A percentile compares a stretch with the other conserved stretches of the same genome.
Evolutionary conservation across 2,113 vertebrate genomes (phyloP).

Genomic region (Accipiter cooperii): DNA sequence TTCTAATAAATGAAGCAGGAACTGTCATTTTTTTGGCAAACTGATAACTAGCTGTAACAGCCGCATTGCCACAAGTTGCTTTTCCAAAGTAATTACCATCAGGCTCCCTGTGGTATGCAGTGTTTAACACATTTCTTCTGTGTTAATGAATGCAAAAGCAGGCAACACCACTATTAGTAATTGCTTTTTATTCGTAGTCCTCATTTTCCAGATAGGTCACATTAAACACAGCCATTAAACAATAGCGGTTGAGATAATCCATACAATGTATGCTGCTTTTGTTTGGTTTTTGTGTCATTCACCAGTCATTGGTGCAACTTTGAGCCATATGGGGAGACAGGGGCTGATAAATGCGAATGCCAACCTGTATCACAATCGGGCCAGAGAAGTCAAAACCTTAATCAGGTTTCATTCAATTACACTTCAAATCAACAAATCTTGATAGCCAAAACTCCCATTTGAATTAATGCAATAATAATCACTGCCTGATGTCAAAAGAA

Average conservation of each 20-base stretch:
- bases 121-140: slow-evolving; percentile 64
- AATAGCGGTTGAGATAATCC: slow-evolving; percentile 89
- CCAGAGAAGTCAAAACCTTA: slow-evolving; percentile 72
- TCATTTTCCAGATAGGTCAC: slow-evolving; percentile 90
- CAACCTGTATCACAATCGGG: slow-evolving; percentile 65
- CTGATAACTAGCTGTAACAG: slow-evolving; percentile 57
- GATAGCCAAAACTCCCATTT: slow-evolving; percentile 79
- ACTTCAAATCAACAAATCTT: slow-evolving; percentile 75
- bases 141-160: slow-evolving; percentile 77
- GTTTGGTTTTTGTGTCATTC: slow-evolving; percentile 70
- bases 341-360: slow-evolving; percentile 69
- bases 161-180: slow-evolving; percentile 83
- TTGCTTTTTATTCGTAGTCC: slow-evolving; percentile 85
- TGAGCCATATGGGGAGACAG: slow-evolving; percentile 74
- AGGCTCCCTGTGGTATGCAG: slow-evolving; percentile 46
- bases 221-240: slow-evolving; percentile 95
- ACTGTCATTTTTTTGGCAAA: slow-evolving; percentile 55
- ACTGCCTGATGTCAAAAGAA: slow-evolving; percentile 73
- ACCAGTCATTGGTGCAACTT: slow-evolving; percentile 79
- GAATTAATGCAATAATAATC: slow-evolving; percentile 80
- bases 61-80: slow-evolving; percentile 56
- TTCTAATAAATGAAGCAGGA: slow-evolving; percentile 47
- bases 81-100: slow-evolving; percentile 64
- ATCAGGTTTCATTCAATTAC: slow-evolving; percentile 76
- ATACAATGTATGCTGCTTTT: slow-evolving; percentile 85